Evolutionary conservation across 2,888 invertebrate species (phyloP), one percentile per base, ranked within the genome.

Genomic region (Dicycla oo): DNA sequence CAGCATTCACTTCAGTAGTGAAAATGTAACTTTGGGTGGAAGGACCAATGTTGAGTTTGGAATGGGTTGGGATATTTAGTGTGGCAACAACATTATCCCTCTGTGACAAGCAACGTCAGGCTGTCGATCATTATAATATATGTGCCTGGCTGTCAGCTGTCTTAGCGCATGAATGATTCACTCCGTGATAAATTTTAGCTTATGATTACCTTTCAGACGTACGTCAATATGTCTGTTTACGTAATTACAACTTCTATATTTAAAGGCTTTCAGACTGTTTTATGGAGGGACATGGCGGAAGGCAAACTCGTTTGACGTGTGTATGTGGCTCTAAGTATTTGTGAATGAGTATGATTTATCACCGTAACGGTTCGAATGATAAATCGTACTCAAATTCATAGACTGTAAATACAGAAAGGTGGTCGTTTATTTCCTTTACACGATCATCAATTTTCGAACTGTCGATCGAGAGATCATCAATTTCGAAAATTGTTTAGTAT

Each of bases 81-180:
- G 92, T 92, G 92, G 93, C 92, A 94, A 95, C 95, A 94, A 94
- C 95, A 94, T 95, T 95, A 95, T 95, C 94, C 95, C 93, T 92
- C 91, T 92, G 94, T 94, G 95, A 95, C 95, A 95, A 92, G 95
- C 89, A 92, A 93, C 93, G 95, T 95, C 95, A 93, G 93, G 94
- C 93, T 95, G 95, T 96, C 95, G 95, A 95, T 96, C 95, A 96
- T 93, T 94, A 93, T 95, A 96, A 96, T 95, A 93, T 96, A 96
- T 96, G 95, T 93, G 94, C 94, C 91, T 92, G 90, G 93, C 95
- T 95, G 95, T 95, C 95, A 95, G 94, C 95, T 95, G 95, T 95
- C 95, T 94, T 90, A 91, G 91, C 93, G 93, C 94, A 94, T 95
- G 95, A 95, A 94, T 95, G 95, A 95, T 95, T 96, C 95, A 95